Base-by-base conservation (phyloP, 1,140 invertebrate genomes). In the Chironomus striatipennis region DNA sequence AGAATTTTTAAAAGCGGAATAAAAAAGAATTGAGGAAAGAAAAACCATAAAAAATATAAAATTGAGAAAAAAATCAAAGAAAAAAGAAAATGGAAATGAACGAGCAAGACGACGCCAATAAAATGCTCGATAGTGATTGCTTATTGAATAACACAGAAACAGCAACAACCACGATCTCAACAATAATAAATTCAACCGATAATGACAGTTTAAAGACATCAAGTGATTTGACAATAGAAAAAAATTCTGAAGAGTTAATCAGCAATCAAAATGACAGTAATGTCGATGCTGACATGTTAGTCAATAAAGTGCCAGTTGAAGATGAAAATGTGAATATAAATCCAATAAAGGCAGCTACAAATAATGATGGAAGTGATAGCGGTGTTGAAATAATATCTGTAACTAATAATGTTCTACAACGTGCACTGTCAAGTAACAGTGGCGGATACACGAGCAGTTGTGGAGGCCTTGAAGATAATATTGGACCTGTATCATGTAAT, bases 291-390 rank as follows among this genome's bases (percentile, higher is more conserved):
- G 47, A 57, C 12, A 15, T 57, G 12, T 57, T 57, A 57, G n/a
- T n/a, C n/a, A 57, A 57, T n/a, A 57, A 57, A 57, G 47, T 57
- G 47, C 47, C 47, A 57, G 47, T 57, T 15, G 12, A 57, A n/a
- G 47, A 57, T 57, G 12, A 15, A n/a, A 57, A 57, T 57, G 47
- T 57, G 8, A 57, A 15, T 15, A 57, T n/a, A n/a, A 47, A 47
- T 15, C 12, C n/a, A 15, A 57, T n/a, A 57, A 15, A 12, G n/a
- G 12, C 47, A 47, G 15, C 43, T n/a, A 10, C n/a, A 57, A 57
- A 57, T 76, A 82, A 85, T 75, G 89, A 91, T 75, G 91, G 90
- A 42, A 92, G 90, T 78, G 91, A 93, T 78, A 92, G 91, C 77
- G 91, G 91, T 0, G 89, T 93, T 2, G 91, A 92, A 78, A 85